These are phyloP conservation scores for Synergus gifuensis DNA, from an alignment of 2,888 invertebrate species.

Conservation along the genomic window DNA sequence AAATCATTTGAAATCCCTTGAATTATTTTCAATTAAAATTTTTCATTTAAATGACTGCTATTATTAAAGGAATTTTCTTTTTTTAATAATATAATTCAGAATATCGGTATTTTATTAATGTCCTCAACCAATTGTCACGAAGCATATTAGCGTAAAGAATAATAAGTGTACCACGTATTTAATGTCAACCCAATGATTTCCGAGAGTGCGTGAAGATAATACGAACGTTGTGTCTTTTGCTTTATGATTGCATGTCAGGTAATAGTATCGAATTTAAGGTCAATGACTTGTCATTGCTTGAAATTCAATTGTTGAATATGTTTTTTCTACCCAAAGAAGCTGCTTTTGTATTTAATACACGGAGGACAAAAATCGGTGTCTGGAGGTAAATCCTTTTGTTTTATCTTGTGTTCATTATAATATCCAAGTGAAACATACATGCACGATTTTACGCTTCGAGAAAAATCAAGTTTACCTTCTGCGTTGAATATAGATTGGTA, in stretches of 20 bases:
- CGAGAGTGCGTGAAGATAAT: slow-evolving; percentile 18
- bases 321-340: neutral
- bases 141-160: no score
- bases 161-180: neutral
- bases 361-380: neutral
- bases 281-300: neutral
- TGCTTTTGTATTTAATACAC: no score
- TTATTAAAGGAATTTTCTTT: no score
- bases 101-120: no score
- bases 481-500: neutral
- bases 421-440: no score
- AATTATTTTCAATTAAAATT: no score
- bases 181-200: slow-evolving; percentile 16
- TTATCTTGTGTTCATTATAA: neutral
- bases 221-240: neutral
- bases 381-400: neutral
- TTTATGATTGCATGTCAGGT: slow-evolving; percentile 7
- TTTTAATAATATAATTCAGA: no score
- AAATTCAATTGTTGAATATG: neutral
- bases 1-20: no score
- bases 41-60: no score
- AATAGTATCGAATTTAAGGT: slow-evolving; percentile 24
- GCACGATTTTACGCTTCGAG: neutral
- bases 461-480: neutral
- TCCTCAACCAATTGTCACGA: no score